Evolutionary conservation across 23 tunicate genomes (phyloP).

Genomic region (Halocynthia aurantium): DNA sequence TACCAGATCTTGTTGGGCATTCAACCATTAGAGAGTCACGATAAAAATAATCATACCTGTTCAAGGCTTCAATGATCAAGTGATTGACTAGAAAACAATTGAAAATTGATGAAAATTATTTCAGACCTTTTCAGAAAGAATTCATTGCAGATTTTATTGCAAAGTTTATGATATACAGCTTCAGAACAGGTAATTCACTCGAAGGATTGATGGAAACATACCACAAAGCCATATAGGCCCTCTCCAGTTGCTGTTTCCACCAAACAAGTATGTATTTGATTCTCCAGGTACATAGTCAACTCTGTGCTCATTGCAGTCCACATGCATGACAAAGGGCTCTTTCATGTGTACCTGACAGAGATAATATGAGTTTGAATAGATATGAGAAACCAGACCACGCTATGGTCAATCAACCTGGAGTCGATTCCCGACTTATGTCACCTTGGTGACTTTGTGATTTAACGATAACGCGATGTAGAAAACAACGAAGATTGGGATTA

Average conservation of each 20-base stretch:
- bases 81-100: slow-evolving; percentile 47
- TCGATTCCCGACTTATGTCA: too few species aligned
- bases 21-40: slow-evolving; percentile 66
- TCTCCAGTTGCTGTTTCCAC: slow-evolving; percentile 98
- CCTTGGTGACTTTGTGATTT: too few species aligned
- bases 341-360: slow-evolving; percentile 50
- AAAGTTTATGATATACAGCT: too few species aligned
- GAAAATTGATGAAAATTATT: too few species aligned
- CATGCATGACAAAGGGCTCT: slow-evolving; percentile 74
- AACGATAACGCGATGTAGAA: too few species aligned
- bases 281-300: slow-evolving; percentile 93
- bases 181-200: too few species aligned
- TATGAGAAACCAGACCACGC: background rate
- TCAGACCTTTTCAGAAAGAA: too few species aligned
- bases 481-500: too few species aligned
- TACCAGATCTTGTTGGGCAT: slow-evolving; percentile 90
- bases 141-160: too few species aligned
- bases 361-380: background rate
- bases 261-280: slow-evolving; percentile 77
- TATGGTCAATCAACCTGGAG: too few species aligned
- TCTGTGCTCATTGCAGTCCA: slow-evolving; percentile 69
- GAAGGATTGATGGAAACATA: slow-evolving; percentile 3
- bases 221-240: slow-evolving; percentile 97
- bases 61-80: slow-evolving; percentile 88
- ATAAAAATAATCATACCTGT: slow-evolving; percentile 90